Evolutionary conservation across 2,797 vertebrate genomes (phyloP), one percentile per base, ranked within the genome.

Genomic region (Etheostoma nigrum): DNA sequence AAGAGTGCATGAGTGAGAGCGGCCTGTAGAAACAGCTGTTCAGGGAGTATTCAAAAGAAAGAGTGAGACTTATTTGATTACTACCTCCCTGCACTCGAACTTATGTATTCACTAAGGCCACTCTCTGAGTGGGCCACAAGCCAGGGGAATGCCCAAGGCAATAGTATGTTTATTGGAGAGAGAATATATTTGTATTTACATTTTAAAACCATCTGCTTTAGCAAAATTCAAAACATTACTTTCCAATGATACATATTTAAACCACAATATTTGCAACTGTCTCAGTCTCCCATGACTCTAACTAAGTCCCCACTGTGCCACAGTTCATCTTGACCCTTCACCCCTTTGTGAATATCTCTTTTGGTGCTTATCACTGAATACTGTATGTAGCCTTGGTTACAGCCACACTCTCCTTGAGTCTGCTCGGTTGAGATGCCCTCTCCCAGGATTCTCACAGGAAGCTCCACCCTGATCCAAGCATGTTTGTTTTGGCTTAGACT

Each of bases 1-100:
- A 80, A 71, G 85, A 91, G 89, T 88, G 81, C 82, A 81, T 85
- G 89, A 84, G 81, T 67, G 85, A 73, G 79, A 79, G 77, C 61
- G 15, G 81, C 60, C 65, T 27, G 81, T 72, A 70, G 77, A 89
- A 92, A 93, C 93, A 93, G 94, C 93, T 94, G 93, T 89, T 87
- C 42, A 67, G 75, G 64, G 91, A 78, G 79, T 59, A 85, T 91
- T 91, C 89, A 87, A 91, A 92, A 88, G 84, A 87, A 65, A 72
- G 47, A 76, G 62, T 74, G 84, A 74, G 83, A 77, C 87, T 78
- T 84, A 82, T 92, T 91, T 92, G 88, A 90, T 91, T 88, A 81
- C 78, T 63, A 21, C 63, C 77, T 70, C 85, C 64, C 33, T 84
- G 79, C 80, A 78, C 88, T 90, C 72, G 68, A 87, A 85, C 76